Base-by-base conservation (phyloP, 2,888 invertebrate genomes). In the Carterocephalus palaemon region DNA sequence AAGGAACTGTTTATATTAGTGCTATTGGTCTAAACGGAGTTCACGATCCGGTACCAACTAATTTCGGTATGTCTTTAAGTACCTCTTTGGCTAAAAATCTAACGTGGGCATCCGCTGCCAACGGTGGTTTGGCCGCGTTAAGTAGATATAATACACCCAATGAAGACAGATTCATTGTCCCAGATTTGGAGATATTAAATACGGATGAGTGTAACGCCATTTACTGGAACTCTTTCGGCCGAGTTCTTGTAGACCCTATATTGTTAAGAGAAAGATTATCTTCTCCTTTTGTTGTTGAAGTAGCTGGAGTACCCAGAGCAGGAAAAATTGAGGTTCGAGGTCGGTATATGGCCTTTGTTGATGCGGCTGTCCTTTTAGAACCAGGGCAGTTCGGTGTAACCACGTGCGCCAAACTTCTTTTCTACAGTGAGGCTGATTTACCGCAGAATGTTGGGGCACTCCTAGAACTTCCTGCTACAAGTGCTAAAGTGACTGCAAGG, bases 201-300 rank as follows among this genome's bases (percentile, higher is more conserved):
- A 61, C 50, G 17, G 42, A 55, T 7, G 10, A 52, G 1, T 83
- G 84, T 54, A 66, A 56, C 43, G 70, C 70, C 13, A 63, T 62
- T 43, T 81, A 80, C 53, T 86, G 86, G 86, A 77, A 84, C 56
- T 64, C 77, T 2, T 70, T 82, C 63, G 77, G 67, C 48, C 64
- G 86, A 39, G 62, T 80, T n/a, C 61, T 83, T n/a, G 67, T 85
- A 5, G 70, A 85, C 46, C 60, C 70, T 2, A 40, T 50, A 7
- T 23, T 49, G 1, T 59, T 86, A 5, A 57, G 51, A 1, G 48
- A 57, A 6, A 66, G 78, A 56, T 48, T 85, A 41, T 52, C 56
- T 7, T 50, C 59, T 7, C 67, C 68, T 4, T 70, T 86, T 48
- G 39, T 76, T 8, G 51, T 86, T 22, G 86, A 86, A 63, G 41